Evolutionary conservation across 2,888 invertebrate species (phyloP).

Genomic region (Onthophagus sagittarius): DNA sequence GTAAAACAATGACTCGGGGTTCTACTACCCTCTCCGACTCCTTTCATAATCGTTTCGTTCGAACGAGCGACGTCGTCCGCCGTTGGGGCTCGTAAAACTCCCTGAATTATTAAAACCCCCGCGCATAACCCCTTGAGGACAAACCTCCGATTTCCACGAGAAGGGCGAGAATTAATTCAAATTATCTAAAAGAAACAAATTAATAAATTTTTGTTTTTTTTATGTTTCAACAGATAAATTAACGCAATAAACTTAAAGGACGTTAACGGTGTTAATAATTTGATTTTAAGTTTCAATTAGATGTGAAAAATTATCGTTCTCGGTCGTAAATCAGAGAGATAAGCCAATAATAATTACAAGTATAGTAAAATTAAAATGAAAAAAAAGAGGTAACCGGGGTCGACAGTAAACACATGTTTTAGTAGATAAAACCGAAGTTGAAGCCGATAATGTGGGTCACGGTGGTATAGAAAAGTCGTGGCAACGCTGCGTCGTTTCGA

Average conservation of each 20-base stretch:
- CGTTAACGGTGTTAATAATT: slow-evolving; percentile 17
- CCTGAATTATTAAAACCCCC: slow-evolving; percentile 24
- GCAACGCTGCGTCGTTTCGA: neutral
- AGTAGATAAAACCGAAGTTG: slow-evolving; percentile 1
- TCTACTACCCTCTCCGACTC: slow-evolving; percentile 18
- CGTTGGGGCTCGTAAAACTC: slow-evolving; percentile 2
- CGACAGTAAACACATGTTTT: slow-evolving; percentile 21
- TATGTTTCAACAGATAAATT: neutral
- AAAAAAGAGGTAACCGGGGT: neutral
- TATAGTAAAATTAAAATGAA: slow-evolving; percentile 7
- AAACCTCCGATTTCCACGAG: neutral
- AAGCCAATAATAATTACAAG: slow-evolving; percentile 7
- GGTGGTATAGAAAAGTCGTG: neutral
- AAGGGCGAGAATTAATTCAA: slow-evolving; percentile 13
- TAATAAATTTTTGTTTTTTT: slow-evolving; percentile 18
- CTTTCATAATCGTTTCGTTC: slow-evolving; percentile 30
- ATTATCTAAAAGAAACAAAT: slow-evolving; percentile 15
- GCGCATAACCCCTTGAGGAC: neutral
- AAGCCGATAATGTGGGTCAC: slow-evolving; percentile 2
- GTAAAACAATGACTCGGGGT: slow-evolving; percentile 25
- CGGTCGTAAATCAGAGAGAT: slow-evolving; percentile 19
- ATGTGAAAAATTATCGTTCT: slow-evolving; percentile 17
- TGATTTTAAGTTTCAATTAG: slow-evolving; percentile 23
- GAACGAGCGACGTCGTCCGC: slow-evolving; percentile 27
- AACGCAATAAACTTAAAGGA: slow-evolving; percentile 12